phyloP scores from a whole-genome alignment of 2,797 vertebrate species.

The Halcyon chelicuti region DNA sequence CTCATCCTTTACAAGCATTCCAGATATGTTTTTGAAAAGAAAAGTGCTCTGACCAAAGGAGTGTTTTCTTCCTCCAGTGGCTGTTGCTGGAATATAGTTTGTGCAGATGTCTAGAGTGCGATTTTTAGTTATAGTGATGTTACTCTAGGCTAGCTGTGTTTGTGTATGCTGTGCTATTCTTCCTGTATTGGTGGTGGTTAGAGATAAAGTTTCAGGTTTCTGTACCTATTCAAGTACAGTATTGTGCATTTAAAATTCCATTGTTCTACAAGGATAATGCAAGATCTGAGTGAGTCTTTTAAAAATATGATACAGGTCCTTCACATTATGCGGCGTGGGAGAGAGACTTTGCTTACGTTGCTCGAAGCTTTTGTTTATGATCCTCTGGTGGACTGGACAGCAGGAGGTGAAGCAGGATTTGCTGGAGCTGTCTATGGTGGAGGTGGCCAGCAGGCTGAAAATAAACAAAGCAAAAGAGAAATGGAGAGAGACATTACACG shows the following conservation, averaged over 20 bases:
- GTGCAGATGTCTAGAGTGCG: background rate
- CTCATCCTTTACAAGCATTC: background rate
- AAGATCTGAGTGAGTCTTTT: background rate
- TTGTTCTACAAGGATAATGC: background rate
- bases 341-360: conserved; percentile 94
- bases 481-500: conserved; percentile 98
- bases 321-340: conserved; percentile 96
- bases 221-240: background rate
- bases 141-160: background rate
- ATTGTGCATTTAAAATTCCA: background rate
- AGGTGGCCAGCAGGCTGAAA: conserved; percentile 96
- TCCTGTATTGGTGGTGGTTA: background rate
- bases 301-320: conserved; percentile 83
- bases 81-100: background rate
- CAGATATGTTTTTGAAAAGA: background rate
- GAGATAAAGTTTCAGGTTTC: background rate
- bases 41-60: background rate
- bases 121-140: background rate
- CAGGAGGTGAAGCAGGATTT: conserved; percentile 96
- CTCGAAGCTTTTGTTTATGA: conserved; percentile 98
- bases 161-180: background rate
- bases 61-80: background rate
- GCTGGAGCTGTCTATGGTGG: conserved; percentile 97
- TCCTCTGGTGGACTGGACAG: conserved; percentile 98
- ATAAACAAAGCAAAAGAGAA: conserved; percentile 96